Base-by-base conservation (phyloP, 2,888 invertebrate genomes). In the Phalera bucephala region DNA sequence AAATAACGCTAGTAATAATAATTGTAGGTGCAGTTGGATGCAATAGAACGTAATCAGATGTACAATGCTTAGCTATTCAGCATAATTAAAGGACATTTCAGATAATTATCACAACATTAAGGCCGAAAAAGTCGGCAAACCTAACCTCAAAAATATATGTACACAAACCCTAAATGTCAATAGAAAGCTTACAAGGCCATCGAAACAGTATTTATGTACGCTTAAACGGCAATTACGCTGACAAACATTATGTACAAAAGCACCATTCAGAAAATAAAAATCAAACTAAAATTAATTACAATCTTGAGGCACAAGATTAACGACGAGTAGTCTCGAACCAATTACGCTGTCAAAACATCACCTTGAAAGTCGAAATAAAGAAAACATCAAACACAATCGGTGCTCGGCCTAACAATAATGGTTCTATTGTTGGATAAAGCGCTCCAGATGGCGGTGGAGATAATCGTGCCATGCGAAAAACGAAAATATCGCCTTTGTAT, bases 321-420 rank as follows among this genome's bases (percentile, higher is more conserved):
- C 69, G 68, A 72, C 48, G 61, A 61, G 61, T 63, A 57, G 61
- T 67, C 66, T 66, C 61, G 46, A 57, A 72, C 70, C 76, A 80
- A 84, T 84, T 82, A 80, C 64, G 63, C 67, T 75, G 76, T 85
- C 85, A 86, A 82, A 84, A 83, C 78, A 76, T 81, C 72, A 76
- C 84, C 85, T 85, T 84, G 84, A 73, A 68, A 72, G 67, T 66
- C 45, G 64, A 64, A 74, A 71, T 71, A 73, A 78, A 80, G 77
- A 82, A 80, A 76, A 79, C 73, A 73, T 64, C 67, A 67, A 36
- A 57, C 52, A 66, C 69, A 64, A 71, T 68, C 57, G 64, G 64
- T 66, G 66, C 69, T 63, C 57, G 53, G 59, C 60, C 55, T 54
- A 62, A 67, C 72, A 62, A 74, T 83, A 86, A 85, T 80, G 69